Evolutionary conservation across 2,113 vertebrate genomes (phyloP), one percentile per base, ranked within the genome.

Genomic region (Macaca mulatta): DNA sequence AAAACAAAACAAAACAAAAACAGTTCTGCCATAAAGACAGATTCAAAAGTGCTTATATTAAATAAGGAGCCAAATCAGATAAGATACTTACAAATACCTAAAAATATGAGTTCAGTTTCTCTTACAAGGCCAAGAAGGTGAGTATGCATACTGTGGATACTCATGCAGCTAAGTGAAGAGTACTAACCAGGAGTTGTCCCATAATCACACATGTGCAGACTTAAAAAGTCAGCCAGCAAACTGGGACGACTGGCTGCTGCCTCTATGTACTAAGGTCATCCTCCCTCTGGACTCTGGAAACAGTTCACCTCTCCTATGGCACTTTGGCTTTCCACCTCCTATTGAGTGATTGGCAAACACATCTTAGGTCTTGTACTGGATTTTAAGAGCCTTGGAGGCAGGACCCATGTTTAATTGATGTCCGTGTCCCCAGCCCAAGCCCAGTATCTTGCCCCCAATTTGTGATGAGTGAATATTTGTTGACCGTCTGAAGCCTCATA

Each of bases 41-140:
- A 81, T 23, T 57, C 14, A 69, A 83, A 30, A 85, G 69, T 40
- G 50, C 45, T 92, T 78, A 5, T 45, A 61, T 89, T 88, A 93
- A 93, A 72, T 45, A 83, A 92, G 61, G 4, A 90, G 38, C 2
- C 48, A 82, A 69, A 88, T 82, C 70, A 32, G 38, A 27, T 43
- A 88, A 92, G 82, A 94, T 48, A 35, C 2, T 35, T 48, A 6
- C 18, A 89, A 59, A 57, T 75, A 32, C 20, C 55, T 52, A n/a
- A 92, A 92, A 64, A 12, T 16, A 32, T 30, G 40, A 59, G 38
- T 77, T 93, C 14, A 3, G 7, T 90, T 90, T 95, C 69, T 57
- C 74, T 48, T 50, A 11, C 23, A 45, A 40, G 20, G 5, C 27
- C 13, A 16, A 38, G n/a, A 79, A 89, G 61, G 23, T 20, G 35